Base-by-base conservation (phyloP, 2,797 vertebrate genomes). In the Crypturellus tataupa region DNA sequence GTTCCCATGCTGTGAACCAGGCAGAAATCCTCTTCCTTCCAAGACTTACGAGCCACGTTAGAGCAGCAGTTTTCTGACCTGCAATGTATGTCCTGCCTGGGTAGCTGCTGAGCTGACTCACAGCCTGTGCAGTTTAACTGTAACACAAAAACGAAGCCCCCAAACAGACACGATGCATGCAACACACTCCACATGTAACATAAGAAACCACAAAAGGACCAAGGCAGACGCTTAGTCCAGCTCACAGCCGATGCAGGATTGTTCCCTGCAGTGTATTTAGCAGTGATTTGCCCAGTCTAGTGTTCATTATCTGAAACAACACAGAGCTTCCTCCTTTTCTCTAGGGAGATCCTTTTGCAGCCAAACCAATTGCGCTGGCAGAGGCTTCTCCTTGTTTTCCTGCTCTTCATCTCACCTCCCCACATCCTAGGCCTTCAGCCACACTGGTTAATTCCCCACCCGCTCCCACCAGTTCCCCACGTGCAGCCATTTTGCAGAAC, bases 231-330 rank as follows among this genome's bases (percentile, higher is more conserved):
- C 55, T 89, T 27, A 42, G 75, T 13, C 12, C 94, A 71, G 60
- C 91, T 92, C 85, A 2, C 39, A 39, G 89, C 39, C 4, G 1
- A 62, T 2, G 6, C 37, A 59, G 65, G 80, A 81, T 62, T 29
- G 1, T 18, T 93, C 94, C 89, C 90, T 27, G 19, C 68, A 80
- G 87, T 65, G 11, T 44, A 59, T 72, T 95, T 78, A 89, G 93
- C 69, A 87, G 58, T 9, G n/a, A 71, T 90, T 91, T 95, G 91
- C 80, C 95, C 87, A 51, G 53, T n/a, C 46, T 27, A 58, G 78
- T n/a, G 75, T 17, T 78, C 83, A 93, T 95, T 88, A 91, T 76
- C 62, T 85, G 59, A 86, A 96, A 46, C 70, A 84, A 81, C 71
- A 82, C 37, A 82, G 60, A 95, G 37, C 80, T 65, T 65, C 65